Evolutionary conservation across 1,140 invertebrate species (phyloP), one percentile per base, ranked within the genome.

Genomic region (Archivesica marissinica): DNA sequence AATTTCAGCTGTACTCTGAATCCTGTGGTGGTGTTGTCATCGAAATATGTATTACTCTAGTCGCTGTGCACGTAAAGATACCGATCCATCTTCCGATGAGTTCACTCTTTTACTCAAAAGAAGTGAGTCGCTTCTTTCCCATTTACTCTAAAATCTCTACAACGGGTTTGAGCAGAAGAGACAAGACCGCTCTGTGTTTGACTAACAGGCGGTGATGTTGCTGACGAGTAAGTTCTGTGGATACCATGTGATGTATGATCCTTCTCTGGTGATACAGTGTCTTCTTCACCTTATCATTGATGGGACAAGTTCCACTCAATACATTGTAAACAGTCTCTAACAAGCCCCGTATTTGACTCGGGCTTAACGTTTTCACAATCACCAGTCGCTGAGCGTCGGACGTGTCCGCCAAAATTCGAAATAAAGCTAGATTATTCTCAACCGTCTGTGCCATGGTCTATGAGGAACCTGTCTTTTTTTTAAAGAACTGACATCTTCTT

Each of bases 291-390:
- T 74, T 74, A 25, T 74, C 33, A 15, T 25, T 13, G 11, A 70
- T 39, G 13, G 15, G 66, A 23, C 66, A 70, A 39, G 66, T 70
- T 23, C 68, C 68, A 25, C 3, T 50, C 68, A 74, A 50, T 9
- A 74, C 68, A 44, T 74, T 74, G 68, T 74, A 74, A 50, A 25
- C 23, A 11, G 68, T 44, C 33, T 74, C 41, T 25, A 74, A 17
- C 7, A 74, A 23, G 20, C 39, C 66, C 13, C 33, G n/a, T 20
- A 50, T 13, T 28, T 50, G 68, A 44, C 13, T n/a, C n/a, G n/a
- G n/a, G n/a, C n/a, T n/a, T n/a, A 20, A 2, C 17, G 39, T 47
- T 15, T 56, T 76, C 28, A 52, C 1, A 6, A 33, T 35, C 13
- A 11, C 35, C 23, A 13, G 0, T 13, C 28, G 25, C 28, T 28